phyloP scores from a whole-genome alignment of 2,113 vertebrate species.

The Colius striatus region DNA sequence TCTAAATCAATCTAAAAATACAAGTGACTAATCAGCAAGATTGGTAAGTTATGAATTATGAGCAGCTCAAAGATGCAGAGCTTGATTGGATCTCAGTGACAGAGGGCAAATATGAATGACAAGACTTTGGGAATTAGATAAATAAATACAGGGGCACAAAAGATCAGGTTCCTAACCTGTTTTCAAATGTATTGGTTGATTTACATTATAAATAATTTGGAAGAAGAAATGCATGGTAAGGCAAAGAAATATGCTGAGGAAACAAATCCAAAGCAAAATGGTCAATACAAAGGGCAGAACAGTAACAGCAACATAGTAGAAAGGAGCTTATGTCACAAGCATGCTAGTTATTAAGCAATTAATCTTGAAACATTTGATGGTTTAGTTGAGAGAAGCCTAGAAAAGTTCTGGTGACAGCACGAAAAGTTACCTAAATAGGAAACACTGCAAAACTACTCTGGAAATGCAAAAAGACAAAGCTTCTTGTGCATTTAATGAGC shows the following conservation, averaged over 20 bases:
- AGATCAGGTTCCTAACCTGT: background rate
- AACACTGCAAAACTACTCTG: background rate
- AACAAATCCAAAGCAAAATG: background rate
- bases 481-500: background rate
- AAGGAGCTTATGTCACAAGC: conserved; percentile 60
- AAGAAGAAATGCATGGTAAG: background rate
- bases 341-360: background rate
- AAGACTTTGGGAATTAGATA: background rate
- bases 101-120: background rate
- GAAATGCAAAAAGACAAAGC: background rate
- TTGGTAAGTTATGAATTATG: background rate
- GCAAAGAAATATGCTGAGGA: background rate
- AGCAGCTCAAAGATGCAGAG: background rate
- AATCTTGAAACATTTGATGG: background rate
- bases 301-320: background rate
- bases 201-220: background rate
- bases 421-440: background rate
- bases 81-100: background rate
- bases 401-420: background rate
- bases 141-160: background rate
- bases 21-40: background rate
- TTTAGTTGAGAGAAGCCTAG: background rate
- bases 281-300: background rate
- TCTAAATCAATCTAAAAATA: background rate
- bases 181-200: background rate